Evolutionary conservation across 2,888 invertebrate genomes (phyloP).

Genomic region (Liopterus haemorrhoidalis): DNA sequence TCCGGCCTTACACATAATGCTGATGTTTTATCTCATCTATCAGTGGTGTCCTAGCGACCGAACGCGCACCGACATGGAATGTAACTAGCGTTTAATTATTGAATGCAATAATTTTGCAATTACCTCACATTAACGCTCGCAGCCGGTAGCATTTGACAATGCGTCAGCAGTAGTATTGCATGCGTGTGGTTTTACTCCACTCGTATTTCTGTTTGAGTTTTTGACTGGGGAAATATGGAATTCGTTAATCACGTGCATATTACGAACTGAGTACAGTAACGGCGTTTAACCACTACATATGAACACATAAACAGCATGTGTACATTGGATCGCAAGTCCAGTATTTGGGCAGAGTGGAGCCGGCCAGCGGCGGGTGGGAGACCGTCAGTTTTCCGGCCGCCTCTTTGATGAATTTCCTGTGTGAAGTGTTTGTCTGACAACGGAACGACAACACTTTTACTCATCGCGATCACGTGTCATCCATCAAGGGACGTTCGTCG

Average conservation of each 20-base stretch:
- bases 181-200: too few relatives aligned
- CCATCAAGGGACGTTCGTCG: slow-evolving; percentile 6
- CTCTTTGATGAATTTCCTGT: slow-evolving; percentile 6
- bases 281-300: too few relatives aligned
- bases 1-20: too few relatives aligned
- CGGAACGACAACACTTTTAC: slow-evolving; percentile 10
- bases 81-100: slow-evolving; percentile 19
- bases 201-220: too few relatives aligned
- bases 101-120: slow-evolving; percentile 20
- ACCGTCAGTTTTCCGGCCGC: slow-evolving; percentile 2
- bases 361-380: too few relatives aligned
- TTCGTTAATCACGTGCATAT: too few relatives aligned
- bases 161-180: slow-evolving; percentile 7
- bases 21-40: too few relatives aligned
- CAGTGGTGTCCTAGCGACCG: neutral
- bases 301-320: too few relatives aligned
- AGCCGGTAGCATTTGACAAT: slow-evolving; percentile 13
- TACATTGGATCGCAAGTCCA: too few relatives aligned
- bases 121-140: slow-evolving; percentile 18
- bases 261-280: too few relatives aligned
- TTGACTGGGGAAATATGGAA: too few relatives aligned
- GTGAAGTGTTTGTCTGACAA: slow-evolving; percentile 9
- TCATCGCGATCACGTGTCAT: slow-evolving; percentile 9
- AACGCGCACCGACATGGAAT: slow-evolving; percentile 3
- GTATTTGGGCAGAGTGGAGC: too few relatives aligned